Evolutionary conservation across 2,888 invertebrate species (phyloP), one percentile per base, ranked within the genome.

Genomic region (Malthinus flaveolus): DNA sequence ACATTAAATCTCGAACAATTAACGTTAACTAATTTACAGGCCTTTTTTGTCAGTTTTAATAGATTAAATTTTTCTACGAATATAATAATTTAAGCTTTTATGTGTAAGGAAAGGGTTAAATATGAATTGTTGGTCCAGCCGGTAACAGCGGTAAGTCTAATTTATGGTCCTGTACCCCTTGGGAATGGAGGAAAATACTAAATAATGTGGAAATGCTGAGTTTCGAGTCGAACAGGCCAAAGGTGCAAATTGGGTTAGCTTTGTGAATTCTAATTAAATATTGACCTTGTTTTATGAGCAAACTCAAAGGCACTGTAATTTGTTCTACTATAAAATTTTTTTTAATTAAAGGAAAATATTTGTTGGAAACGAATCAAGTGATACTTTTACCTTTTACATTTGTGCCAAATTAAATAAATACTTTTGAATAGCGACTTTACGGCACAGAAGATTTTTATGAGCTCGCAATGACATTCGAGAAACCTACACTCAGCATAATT

Each of bases 1-100:
- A 23, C 23, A 23, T 23, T 23, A 23, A 23, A 23, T 5, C 23
- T 23, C 23, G 23, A 23, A 23, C 23, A 23, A 23, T 23, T 23
- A 23, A 23, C 23, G 23, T 23, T 23, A 23, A 23, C 23, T 23
- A 23, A 23, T 23, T 23, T 23, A 5, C 23, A 23, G 5, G 2
- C 5, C 5, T 23, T 23, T 23, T 23, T 3, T 23, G 23, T 23
- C 5, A 23, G 23, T 23, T n/a, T n/a, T 23, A 23, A 23, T 23
- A 23, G 23, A 23, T 23, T 23, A 23, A 23, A 23, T 23, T 23
- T 23, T 23, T 23, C 23, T 2, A 23, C 5, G 23, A 62, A 66
- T 65, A 63, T 61, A 64, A 67, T 67, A 67, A 67, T 67, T 67
- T 65, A 23, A 47, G 54, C 58, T 60, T 61, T 62, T 62, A 59